Evolutionary conservation across 2,797 vertebrate species (phyloP), one percentile per base, ranked within the genome.

Genomic region (Glossophaga mutica): DNA sequence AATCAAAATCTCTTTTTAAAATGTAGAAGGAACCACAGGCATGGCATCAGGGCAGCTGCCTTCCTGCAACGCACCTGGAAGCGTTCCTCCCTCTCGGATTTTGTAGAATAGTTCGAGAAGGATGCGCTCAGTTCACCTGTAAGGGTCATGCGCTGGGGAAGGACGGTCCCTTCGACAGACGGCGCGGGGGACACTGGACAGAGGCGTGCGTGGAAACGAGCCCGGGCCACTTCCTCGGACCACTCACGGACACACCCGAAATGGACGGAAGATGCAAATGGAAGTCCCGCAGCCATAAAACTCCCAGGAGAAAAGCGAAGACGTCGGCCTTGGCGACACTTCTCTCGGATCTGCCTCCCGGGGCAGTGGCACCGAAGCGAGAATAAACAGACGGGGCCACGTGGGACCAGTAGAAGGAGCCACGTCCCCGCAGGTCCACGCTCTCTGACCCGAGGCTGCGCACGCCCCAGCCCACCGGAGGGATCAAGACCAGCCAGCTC

Each of bases 391-490:
- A 1, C 6, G 37, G 55, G 78, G 5, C 55, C 26, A 12, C 16
- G 1, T 21, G 18, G 3, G 26, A 21, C 37, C 1, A 1, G 90
- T n/a, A n/a, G 94, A 97, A 90, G 79, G 90, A 29, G 10, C 24
- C 37, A 0, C 3, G 26, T 81, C 81, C 78, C 87, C 89, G n/a
- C 90, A 46, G 74, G 74, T 77, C 87, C 67, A 34, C 18, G 52
- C 91, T 7, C 81, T 90, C 94, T 73, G 96, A 62, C 71, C 29
- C 19, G 34, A 76, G 67, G 65, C 42, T 42, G 70, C 89, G 94
- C 86, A 1, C 0, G 0, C 48, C 42, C n/a, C 46, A 9, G 6
- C 19, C 34, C 76, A 15, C 92, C n/a, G 14, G 2, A 0, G 62
- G 39, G 16, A 16, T 1, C 8, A 3, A 42, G 8, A 9, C 16